phyloP scores from a whole-genome alignment of 2,113 vertebrate species.

The Setophaga petechia region DNA sequence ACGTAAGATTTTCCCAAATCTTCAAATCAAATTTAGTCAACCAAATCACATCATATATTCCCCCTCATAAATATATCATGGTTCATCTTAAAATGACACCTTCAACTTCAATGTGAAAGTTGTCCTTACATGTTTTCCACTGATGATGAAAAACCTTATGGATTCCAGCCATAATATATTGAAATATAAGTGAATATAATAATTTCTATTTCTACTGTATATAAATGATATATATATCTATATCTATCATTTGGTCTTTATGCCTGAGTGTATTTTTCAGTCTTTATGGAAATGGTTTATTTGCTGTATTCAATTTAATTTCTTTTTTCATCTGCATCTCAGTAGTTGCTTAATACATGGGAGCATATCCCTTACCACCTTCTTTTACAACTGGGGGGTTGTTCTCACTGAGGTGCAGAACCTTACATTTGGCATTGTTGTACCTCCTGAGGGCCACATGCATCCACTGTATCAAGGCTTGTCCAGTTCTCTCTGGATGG shows the following conservation, averaged over 20 bases:
- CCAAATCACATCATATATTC: background rate
- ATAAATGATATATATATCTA: background rate
- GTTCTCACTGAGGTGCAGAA: background rate
- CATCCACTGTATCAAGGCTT: background rate
- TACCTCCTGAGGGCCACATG: background rate
- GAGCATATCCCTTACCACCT: background rate
- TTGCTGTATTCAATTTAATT: background rate
- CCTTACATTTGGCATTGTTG: background rate
- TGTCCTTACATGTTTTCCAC: background rate
- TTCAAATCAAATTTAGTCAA: background rate
- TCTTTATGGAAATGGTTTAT: background rate
- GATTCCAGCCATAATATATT: background rate
- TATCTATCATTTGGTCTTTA: background rate
- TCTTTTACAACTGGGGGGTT: background rate
- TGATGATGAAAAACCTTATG: background rate
- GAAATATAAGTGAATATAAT: background rate
- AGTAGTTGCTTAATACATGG: background rate
- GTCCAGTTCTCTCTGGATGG: background rate
- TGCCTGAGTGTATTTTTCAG: background rate
- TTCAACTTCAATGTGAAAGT: background rate
- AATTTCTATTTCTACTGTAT: background rate
- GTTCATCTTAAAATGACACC: background rate
- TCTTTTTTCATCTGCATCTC: background rate
- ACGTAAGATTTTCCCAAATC: background rate
- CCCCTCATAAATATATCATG: background rate